A percentile compares a stretch with the other conserved stretches of the same genome.
phyloP scores from a whole-genome alignment of 2,797 vertebrate genomes.

The Graptemys geographica region DNA sequence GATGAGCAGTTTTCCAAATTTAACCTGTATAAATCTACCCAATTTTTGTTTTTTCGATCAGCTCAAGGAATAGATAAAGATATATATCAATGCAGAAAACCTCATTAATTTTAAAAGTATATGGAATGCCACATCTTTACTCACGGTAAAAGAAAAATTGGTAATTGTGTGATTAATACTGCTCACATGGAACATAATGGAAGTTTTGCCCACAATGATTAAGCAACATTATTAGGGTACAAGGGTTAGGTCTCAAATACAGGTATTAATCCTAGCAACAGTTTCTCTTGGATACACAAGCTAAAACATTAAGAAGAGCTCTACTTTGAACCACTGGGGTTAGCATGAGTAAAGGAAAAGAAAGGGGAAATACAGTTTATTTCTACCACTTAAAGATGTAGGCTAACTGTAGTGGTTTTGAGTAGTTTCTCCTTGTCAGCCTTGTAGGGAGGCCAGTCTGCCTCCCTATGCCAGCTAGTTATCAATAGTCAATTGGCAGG shows the following conservation, averaged over 20 bases:
- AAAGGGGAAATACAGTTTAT: neutral
- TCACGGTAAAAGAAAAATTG: neutral
- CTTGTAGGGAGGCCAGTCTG: too few species aligned
- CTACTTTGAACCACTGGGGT: neutral
- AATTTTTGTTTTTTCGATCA: neutral
- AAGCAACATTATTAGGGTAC: neutral
- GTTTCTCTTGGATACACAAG: neutral
- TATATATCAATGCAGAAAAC: neutral
- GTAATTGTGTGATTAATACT: neutral
- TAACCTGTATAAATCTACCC: neutral
- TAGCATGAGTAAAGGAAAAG: neutral
- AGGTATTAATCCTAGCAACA: neutral
- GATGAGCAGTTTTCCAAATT: neutral
- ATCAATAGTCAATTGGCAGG: too few species aligned
- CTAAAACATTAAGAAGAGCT: neutral
- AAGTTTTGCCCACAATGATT: slow-evolving; percentile 23
- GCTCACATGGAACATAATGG: neutral
- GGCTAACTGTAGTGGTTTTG: too few species aligned
- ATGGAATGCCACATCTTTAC: neutral
- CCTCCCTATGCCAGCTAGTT: too few species aligned
- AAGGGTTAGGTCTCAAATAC: neutral
- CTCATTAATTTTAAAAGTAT: neutral
- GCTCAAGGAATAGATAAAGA: neutral
- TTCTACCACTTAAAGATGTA: neutral
- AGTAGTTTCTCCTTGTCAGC: too few species aligned